Percentiles rank a stretch among this genome's conserved stretches.
Evolutionary conservation across 2,888 invertebrate species (phyloP).

Genomic region (Ormyrus nitidulus): DNA sequence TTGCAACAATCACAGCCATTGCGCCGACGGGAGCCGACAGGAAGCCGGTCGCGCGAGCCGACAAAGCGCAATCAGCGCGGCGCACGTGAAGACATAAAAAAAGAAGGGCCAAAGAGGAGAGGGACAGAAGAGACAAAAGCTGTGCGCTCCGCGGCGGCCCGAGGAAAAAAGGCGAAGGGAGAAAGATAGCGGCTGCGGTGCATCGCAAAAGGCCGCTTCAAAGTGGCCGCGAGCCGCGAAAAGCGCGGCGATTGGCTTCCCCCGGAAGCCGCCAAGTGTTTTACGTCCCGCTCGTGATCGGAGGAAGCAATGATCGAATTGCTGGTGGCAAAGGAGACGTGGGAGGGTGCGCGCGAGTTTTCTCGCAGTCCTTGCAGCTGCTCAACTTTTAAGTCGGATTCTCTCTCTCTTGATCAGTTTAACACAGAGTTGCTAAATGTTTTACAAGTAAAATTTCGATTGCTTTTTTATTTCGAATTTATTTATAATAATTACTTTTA

Average conservation of each 20-base stretch:
- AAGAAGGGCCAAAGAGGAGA: not conserved
- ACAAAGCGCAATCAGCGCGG: slow-evolving; percentile 40
- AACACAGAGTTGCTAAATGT: too few species aligned
- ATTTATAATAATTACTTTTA: too few species aligned
- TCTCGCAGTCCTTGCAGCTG: too few species aligned
- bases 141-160: not conserved
- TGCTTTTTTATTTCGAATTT: too few species aligned
- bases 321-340: not conserved
- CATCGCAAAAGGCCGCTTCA: slow-evolving; percentile 22
- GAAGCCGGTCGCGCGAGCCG: slow-evolving; percentile 8
- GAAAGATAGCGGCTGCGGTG: not conserved
- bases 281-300: slow-evolving; percentile 44
- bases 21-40: slow-evolving; percentile 11
- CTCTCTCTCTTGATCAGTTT: not conserved
- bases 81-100: slow-evolving; percentile 19
- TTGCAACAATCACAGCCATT: slow-evolving; percentile 6
- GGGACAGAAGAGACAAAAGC: not conserved
- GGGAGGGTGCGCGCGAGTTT: not conserved
- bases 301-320: not conserved
- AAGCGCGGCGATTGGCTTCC: not conserved
- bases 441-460: too few species aligned
- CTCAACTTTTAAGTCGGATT: too few species aligned
- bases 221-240: not conserved
- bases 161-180: not conserved
- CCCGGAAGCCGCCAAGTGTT: slow-evolving; percentile 26